Evolutionary conservation across 1,140 invertebrate genomes (phyloP).

Genomic region (Drosophila willistoni): DNA sequence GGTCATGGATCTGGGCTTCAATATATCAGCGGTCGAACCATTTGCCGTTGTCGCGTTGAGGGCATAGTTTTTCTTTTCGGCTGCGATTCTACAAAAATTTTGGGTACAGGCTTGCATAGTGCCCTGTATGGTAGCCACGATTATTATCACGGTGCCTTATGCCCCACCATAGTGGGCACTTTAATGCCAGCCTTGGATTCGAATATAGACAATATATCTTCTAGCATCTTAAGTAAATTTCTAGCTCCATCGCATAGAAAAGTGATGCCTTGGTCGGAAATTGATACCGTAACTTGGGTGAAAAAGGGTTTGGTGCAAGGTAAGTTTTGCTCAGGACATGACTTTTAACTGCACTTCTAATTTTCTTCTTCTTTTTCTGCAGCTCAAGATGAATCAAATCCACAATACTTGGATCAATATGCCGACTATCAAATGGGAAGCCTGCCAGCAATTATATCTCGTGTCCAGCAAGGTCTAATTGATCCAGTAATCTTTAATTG

Average conservation of each 20-base stretch:
- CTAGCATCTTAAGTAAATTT: conserved; percentile 67
- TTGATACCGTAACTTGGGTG: conserved; percentile 60
- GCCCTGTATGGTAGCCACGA: conserved; percentile 73
- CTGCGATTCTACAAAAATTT: conserved; percentile 74
- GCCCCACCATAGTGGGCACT: conserved; percentile 74
- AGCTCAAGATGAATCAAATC: conserved; percentile 20
- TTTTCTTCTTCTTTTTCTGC: neutral
- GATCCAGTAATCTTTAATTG: conserved; percentile 67
- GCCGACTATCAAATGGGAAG: conserved; percentile 64
- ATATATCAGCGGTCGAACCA: conserved; percentile 63
- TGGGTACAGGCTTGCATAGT: conserved; percentile 70
- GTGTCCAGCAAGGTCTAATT: conserved; percentile 59
- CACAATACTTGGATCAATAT: conserved; percentile 25
- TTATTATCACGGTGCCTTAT: conserved; percentile 76
- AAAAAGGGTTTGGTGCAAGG: conserved; percentile 67
- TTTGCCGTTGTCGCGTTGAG: conserved; percentile 59
- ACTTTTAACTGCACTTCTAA: neutral
- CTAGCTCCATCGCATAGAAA: conserved; percentile 46
- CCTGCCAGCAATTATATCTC: conserved; percentile 56
- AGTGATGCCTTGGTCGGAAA: conserved; percentile 66
- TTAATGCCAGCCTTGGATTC: conserved; percentile 74
- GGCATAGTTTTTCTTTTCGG: conserved; percentile 78
- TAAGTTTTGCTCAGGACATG: conserved; percentile 11
- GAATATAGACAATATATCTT: conserved; percentile 71
- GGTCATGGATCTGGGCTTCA: conserved; percentile 78